Evolutionary conservation across 2,888 invertebrate species (phyloP).

Genomic region (Phengaris alcon): DNA sequence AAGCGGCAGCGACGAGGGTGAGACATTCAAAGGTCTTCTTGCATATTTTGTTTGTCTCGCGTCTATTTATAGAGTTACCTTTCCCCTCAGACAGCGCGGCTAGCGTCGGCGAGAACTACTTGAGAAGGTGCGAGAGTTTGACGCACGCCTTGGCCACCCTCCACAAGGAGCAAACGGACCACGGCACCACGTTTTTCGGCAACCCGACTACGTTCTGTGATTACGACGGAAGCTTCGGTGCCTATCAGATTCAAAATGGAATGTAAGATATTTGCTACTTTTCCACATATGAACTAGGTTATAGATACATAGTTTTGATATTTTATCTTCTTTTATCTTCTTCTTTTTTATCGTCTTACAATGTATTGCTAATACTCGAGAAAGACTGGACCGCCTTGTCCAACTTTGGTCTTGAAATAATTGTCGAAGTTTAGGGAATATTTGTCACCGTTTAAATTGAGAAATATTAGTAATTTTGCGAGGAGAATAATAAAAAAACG

Average conservation of each 20-base stretch:
- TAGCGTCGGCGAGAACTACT: slow-evolving; percentile 77
- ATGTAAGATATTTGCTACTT: slow-evolving; percentile 65
- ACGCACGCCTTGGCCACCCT: slow-evolving; percentile 75
- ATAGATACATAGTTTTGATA: too few species aligned
- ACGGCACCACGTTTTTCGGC: slow-evolving; percentile 79
- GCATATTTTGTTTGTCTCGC: slow-evolving; percentile 32
- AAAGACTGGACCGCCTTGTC: too few species aligned
- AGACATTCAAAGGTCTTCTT: slow-evolving; percentile 38
- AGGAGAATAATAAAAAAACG: too few species aligned
- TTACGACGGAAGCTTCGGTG: slow-evolving; percentile 83
- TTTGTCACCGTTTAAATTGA: too few species aligned
- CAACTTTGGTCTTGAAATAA: too few species aligned
- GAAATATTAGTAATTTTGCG: too few species aligned
- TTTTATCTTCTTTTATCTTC: too few species aligned
- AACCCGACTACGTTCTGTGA: slow-evolving; percentile 79
- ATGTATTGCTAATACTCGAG: too few species aligned
- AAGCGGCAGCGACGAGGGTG: slow-evolving; percentile 36
- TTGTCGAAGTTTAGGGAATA: too few species aligned
- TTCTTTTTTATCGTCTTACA: too few species aligned
- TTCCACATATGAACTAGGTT: too few species aligned
- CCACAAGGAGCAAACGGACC: slow-evolving; percentile 74
- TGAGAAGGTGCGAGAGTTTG: slow-evolving; percentile 83
- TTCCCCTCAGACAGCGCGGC: slow-evolving; percentile 58
- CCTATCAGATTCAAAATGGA: slow-evolving; percentile 73
- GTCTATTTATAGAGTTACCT: slow-evolving; percentile 24